phyloP scores from a whole-genome alignment of 2,113 vertebrate species.

The Ahaetulla prasina region DNA sequence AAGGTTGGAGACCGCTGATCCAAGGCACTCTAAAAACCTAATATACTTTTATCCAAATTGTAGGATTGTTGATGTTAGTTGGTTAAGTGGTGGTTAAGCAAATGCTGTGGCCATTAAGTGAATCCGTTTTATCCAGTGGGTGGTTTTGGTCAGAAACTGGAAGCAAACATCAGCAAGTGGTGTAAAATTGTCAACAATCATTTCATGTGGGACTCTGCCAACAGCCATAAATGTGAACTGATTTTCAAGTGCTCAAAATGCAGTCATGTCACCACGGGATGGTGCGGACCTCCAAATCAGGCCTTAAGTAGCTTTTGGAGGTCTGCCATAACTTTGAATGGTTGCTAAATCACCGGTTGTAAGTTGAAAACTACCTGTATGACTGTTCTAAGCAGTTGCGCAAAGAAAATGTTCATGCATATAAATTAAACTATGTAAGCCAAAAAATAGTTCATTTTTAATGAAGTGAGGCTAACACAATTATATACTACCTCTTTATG shows the following conservation, averaged over 20 bases:
- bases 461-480: not conserved
- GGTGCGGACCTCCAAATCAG: not conserved
- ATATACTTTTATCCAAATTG: not conserved
- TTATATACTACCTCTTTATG: not conserved
- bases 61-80: not conserved
- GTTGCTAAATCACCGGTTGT: not conserved
- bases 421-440: not conserved
- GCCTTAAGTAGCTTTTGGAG: not conserved
- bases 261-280: not conserved
- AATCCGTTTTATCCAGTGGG: not conserved
- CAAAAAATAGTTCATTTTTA: accelerated
- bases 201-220: not conserved
- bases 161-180: not conserved
- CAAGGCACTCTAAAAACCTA: not conserved
- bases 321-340: not conserved
- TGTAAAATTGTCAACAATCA: not conserved
- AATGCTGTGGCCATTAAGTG: not conserved
- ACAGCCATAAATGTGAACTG: not conserved
- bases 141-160: not conserved
- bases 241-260: not conserved
- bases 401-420: not conserved
- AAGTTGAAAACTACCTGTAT: not conserved
- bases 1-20: not conserved
- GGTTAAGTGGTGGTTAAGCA: not conserved
- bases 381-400: not conserved